Evolutionary conservation across 2,888 invertebrate genomes (phyloP), one percentile per base, ranked within the genome.

Genomic region (Petrolisthes cinctipes): DNA sequence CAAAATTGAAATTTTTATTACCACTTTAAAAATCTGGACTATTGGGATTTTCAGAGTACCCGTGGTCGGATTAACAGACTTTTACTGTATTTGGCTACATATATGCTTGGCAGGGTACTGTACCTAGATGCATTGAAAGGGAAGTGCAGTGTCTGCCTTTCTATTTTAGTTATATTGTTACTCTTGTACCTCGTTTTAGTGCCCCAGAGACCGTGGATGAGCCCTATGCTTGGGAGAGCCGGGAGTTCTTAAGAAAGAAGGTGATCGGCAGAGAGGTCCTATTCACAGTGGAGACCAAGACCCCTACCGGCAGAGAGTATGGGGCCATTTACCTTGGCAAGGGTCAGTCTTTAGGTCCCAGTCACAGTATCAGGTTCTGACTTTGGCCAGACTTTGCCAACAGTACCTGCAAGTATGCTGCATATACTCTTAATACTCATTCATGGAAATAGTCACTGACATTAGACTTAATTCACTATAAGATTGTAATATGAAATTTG

Each of bases 171-270:
- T 37, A 37, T 37, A 37, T 37, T 37, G 2, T 37, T 37, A 37
- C 37, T 37, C 37, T 37, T 37, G 37, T 37, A 37, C 37, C 37
- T 37, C 37, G 37, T 37, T 37, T 37, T 93, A 95, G 94, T 93
- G 94, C 95, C 75, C 94, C 94, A 78, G 96, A 96, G 92, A 95
- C 95, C 14, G 96, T 95, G 92, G 97, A 97, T 92, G 97, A 99
- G 93, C 97, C 99, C 1, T 99, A 95, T 94, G 99, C 98, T 0
- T 99, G 99, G 98, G 99, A 99, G 92, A 97, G 99, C 0, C 95
- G 99, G 86, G 99, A 99, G 93, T 99, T 96, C 92, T 94, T 99
- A 82, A 95, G 99, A 68, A 97, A 97, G 92, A 97, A 97, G 93
- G 93, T 99, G 66, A 95, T 99, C 92, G 98, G 98, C 3, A 96